Conservation (phyloP, 2,888 invertebrate species). For the Temnothorax rugatulus region DNA sequence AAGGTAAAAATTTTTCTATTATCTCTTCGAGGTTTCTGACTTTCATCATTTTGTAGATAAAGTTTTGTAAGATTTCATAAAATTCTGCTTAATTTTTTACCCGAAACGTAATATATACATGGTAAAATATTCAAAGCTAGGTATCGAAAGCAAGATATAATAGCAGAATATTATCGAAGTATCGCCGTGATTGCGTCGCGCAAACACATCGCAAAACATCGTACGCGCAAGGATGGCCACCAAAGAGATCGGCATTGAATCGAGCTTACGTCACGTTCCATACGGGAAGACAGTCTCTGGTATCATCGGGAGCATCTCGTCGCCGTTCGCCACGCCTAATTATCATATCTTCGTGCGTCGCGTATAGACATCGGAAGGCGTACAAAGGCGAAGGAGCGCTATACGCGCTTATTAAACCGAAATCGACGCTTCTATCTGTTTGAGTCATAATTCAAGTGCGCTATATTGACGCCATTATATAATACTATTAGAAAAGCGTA, state of each 20-base stretch:
- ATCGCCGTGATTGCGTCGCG: neutral
- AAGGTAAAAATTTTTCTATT: neutral
- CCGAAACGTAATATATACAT: neutral
- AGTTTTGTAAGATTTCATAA: neutral
- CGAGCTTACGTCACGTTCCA: constrained; percentile 73
- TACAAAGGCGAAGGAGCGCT: neutral
- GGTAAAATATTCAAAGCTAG: neutral
- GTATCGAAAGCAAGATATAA: neutral
- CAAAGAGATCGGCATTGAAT: constrained; percentile 71
- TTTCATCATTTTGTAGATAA: neutral
- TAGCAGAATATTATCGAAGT: neutral
- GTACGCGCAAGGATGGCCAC: constrained; percentile 52
- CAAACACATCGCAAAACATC: constrained; percentile 25
- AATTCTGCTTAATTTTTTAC: neutral
- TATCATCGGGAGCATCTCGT: constrained; percentile 79
- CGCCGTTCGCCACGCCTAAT: constrained; percentile 69
- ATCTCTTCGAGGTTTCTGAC: neutral
- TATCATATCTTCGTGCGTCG: constrained; percentile 65
- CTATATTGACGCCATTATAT: neutral
- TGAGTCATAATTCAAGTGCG: neutral
- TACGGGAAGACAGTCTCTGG: constrained; percentile 62
- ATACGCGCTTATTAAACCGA: neutral
- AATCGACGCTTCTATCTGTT: neutral
- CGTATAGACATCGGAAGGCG: constrained; percentile 23
- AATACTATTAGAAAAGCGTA: neutral